Conservation (phyloP, 2,797 vertebrate genomes). For the Rhabdophis nuchalis region DNA sequence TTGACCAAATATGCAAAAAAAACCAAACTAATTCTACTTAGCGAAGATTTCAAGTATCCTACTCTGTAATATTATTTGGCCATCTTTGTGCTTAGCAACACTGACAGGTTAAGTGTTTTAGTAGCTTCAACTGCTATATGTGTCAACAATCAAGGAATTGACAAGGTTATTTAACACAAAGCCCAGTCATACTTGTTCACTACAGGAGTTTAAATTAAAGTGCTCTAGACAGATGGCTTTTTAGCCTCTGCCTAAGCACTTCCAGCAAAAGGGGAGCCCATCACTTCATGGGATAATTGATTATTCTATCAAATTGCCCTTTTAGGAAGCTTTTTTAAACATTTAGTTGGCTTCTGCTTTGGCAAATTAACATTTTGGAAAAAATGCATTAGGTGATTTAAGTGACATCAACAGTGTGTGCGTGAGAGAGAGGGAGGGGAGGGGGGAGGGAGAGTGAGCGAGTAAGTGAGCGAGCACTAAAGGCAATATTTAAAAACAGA, state of each 20-base stretch:
- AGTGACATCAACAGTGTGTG: neutral
- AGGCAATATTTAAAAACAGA: neutral
- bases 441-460: neutral
- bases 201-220: neutral
- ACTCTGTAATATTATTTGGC: neutral
- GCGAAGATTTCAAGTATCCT: neutral
- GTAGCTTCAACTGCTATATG: neutral
- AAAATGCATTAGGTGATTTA: neutral
- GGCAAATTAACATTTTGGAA: neutral
- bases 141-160: neutral
- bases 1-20: neutral
- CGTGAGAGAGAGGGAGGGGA: neutral
- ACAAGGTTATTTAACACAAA: neutral
- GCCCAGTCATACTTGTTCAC: neutral
- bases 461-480: neutral
- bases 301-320: neutral
- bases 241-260: neutral
- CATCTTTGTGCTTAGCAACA: neutral
- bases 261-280: neutral
- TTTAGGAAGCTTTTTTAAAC: neutral
- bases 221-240: neutral
- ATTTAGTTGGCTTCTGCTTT: neutral
- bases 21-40: neutral
- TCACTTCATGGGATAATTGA: neutral
- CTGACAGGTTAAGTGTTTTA: neutral